Evolutionary conservation across 2,888 invertebrate species (phyloP).

Genomic region (Eueremaeus valkanovi): DNA sequence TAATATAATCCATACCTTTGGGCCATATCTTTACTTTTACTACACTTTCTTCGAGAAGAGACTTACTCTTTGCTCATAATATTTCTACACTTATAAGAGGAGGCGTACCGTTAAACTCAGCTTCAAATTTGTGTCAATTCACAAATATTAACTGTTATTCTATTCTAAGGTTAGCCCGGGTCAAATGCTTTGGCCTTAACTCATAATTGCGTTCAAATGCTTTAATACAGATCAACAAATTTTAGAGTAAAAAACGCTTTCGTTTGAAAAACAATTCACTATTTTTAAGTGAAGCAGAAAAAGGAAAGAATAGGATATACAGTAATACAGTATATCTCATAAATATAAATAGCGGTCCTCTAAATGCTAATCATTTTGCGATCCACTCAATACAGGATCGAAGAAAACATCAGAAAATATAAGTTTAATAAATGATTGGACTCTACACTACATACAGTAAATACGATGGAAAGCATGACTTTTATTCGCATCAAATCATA

Average conservation of each 20-base stretch:
- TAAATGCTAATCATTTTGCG: too few relatives aligned
- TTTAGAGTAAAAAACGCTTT: background rate
- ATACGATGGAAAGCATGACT: too few relatives aligned
- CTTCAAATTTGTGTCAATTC: constrained; percentile 18
- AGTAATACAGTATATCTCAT: background rate
- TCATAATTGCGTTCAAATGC: background rate
- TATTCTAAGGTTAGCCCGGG: background rate
- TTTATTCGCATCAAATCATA: background rate
- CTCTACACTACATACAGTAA: too few relatives aligned
- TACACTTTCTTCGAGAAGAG: too few relatives aligned
- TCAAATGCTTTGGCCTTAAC: constrained; percentile 15
- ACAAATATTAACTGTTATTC: background rate
- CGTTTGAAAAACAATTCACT: background rate
- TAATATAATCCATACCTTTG: too few relatives aligned
- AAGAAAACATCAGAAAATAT: too few relatives aligned
- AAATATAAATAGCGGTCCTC: too few relatives aligned
- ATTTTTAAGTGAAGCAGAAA: too few relatives aligned
- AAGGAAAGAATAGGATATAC: background rate
- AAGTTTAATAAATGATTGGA: too few relatives aligned
- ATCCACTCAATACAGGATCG: too few relatives aligned
- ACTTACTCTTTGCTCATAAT: too few relatives aligned
- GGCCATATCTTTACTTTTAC: too few relatives aligned
- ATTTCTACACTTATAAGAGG: background rate
- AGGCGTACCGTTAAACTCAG: background rate
- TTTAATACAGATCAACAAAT: background rate